These are phyloP conservation scores for Pteronotus mesoamericanus DNA, from an alignment of 2,797 vertebrate genomes.

Conservation along the genomic window DNA sequence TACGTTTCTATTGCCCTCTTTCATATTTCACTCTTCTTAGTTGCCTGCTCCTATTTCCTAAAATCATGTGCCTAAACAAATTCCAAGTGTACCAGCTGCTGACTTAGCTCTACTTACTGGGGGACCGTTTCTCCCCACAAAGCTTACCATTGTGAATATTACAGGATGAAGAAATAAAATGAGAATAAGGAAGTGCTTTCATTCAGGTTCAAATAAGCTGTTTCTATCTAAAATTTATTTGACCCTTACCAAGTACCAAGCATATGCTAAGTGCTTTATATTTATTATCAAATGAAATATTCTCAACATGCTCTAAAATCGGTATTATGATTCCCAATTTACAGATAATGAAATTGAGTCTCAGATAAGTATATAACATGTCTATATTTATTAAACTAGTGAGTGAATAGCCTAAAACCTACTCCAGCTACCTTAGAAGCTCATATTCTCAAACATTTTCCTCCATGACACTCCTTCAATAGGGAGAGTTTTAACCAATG, in stretches of 20 bases:
- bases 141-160: not conserved
- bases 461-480: not conserved
- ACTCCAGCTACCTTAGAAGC: not conserved
- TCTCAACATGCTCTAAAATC: not conserved
- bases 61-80: not conserved
- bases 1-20: not conserved
- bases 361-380: not conserved
- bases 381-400: not conserved
- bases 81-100: accelerated
- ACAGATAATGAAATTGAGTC: not conserved
- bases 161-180: not conserved
- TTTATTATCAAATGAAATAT: not conserved
- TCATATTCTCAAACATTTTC: not conserved
- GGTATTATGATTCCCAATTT: not conserved
- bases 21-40: not conserved
- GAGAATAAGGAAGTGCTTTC: not conserved
- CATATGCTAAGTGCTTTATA: not conserved
- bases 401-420: not conserved
- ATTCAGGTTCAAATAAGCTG: not conserved
- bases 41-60: not conserved
- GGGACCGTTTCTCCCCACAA: not conserved
- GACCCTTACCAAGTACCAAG: not conserved
- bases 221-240: not conserved
- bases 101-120: not conserved
- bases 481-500: not conserved